A percentile compares a stretch with the other conserved stretches of the same genome.
Evolutionary conservation across 2,888 invertebrate genomes (phyloP).

Genomic region (Caenorhabditis sp.): DNA sequence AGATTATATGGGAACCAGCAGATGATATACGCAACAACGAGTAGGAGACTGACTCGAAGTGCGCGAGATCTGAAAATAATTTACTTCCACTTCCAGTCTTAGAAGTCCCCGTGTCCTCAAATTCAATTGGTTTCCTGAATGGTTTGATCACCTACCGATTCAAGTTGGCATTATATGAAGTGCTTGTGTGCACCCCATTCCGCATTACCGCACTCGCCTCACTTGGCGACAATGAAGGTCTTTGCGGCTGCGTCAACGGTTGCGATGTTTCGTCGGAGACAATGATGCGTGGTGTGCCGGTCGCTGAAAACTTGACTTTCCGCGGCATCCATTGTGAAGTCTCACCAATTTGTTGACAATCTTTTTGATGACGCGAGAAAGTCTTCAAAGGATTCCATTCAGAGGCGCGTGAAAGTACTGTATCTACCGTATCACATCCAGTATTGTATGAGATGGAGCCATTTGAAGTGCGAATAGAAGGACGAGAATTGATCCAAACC

Average conservation of each 20-base stretch:
- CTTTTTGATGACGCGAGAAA: constrained; percentile 33
- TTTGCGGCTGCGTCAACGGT: constrained; percentile 39
- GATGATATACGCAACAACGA: constrained; percentile 67
- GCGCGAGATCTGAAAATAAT: constrained; percentile 61
- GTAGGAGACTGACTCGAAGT: constrained; percentile 64
- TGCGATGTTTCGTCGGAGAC: constrained; percentile 52
- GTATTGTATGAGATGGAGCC: constrained; percentile 51
- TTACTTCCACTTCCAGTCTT: too few species aligned
- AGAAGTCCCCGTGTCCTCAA: too few species aligned
- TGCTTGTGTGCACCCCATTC: constrained; percentile 53
- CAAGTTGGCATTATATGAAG: constrained; percentile 57
- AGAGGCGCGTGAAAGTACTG: constrained; percentile 53
- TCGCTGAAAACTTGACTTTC: neutral
- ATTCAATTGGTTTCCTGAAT: too few species aligned
- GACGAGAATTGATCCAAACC: constrained; percentile 68
- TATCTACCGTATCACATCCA: constrained; percentile 62
- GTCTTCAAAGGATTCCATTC: constrained; percentile 59
- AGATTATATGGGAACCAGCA: constrained; percentile 71
- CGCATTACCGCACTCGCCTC: constrained; percentile 51
- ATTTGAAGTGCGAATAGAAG: constrained; percentile 49
- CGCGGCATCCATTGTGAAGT: neutral
- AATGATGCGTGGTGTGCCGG: constrained; percentile 49
- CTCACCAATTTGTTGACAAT: constrained; percentile 17
- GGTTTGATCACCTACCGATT: constrained; percentile 42
- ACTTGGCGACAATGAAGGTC: constrained; percentile 47